Conservation (phyloP, 2,888 invertebrate genomes). For the Leptura quadrifasciata region DNA sequence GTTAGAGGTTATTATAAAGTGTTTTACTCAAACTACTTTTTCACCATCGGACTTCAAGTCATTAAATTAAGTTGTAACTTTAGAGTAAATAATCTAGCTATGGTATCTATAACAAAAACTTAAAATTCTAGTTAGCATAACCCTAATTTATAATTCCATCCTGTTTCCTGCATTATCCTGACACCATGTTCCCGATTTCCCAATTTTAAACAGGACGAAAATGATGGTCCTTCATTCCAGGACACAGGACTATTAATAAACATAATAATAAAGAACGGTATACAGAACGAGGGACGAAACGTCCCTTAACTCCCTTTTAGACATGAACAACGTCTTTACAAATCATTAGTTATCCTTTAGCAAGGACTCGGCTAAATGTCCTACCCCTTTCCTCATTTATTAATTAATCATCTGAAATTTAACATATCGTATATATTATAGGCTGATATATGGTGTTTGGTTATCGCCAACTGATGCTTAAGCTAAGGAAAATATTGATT, state of each 20-base stretch:
- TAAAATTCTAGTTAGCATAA: constrained; percentile 8
- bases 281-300: constrained; percentile 54
- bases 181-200: constrained; percentile 45
- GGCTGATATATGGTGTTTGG: constrained; percentile 58
- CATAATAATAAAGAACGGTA: constrained; percentile 64
- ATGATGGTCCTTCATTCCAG: constrained; percentile 56
- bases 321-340: constrained; percentile 71
- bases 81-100: background rate
- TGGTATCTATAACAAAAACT: constrained; percentile 7
- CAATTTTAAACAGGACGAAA: constrained; percentile 49
- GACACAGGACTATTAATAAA: constrained; percentile 65
- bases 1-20: too few species aligned
- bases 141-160: constrained; percentile 5
- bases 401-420: constrained; percentile 70
- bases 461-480: constrained; percentile 42
- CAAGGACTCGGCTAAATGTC: constrained; percentile 55
- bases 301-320: constrained; percentile 63
- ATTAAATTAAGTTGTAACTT: background rate
- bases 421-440: constrained; percentile 67
- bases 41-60: background rate
- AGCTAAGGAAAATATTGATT: constrained; percentile 41
- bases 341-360: constrained; percentile 73
- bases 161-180: background rate
- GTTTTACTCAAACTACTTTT: too few species aligned
- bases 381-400: constrained; percentile 62